These are phyloP conservation scores for Plebejus anna DNA, from an alignment of 2,888 invertebrate species.

Conservation along the genomic window DNA sequence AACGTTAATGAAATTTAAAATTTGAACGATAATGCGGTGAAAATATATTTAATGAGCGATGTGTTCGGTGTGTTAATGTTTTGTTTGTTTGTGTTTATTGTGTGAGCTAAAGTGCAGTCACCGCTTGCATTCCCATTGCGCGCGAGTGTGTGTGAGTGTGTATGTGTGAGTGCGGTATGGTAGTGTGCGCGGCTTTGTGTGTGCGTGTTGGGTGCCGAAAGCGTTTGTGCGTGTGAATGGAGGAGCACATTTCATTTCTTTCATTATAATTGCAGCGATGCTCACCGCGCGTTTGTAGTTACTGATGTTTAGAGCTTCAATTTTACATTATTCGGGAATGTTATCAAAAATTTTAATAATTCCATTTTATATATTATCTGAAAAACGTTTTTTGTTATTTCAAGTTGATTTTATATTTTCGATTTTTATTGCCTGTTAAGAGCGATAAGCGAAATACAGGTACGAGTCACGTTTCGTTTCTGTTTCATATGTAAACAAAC, in stretches of 20 bases:
- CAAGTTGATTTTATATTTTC: slow-evolving; percentile 57
- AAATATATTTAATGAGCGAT: slow-evolving; percentile 48
- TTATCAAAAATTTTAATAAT: background rate
- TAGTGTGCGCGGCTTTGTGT: slow-evolving; percentile 55
- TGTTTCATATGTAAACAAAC: slow-evolving; percentile 76
- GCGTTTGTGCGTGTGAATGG: slow-evolving; percentile 78
- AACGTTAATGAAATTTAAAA: slow-evolving; percentile 29
- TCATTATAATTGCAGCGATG: slow-evolving; percentile 77
- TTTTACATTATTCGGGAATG: slow-evolving; percentile 38
- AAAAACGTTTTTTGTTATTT: slow-evolving; percentile 39
- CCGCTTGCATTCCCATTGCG: slow-evolving; percentile 74
- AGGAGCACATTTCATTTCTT: slow-evolving; percentile 75
- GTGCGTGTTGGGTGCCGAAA: slow-evolving; percentile 67
- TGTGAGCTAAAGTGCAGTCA: slow-evolving; percentile 78
- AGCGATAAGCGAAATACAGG: slow-evolving; percentile 68
- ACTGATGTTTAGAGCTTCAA: slow-evolving; percentile 59
- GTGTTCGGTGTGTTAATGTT: slow-evolving; percentile 64
- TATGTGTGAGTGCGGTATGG: slow-evolving; percentile 38
- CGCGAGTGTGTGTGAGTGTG: slow-evolving; percentile 50
- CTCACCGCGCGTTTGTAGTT: slow-evolving; percentile 53
- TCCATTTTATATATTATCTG: background rate
- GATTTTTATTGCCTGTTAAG: slow-evolving; percentile 69
- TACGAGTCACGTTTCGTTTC: slow-evolving; percentile 74
- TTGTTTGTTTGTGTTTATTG: slow-evolving; percentile 79
- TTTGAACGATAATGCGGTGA: slow-evolving; percentile 33